Evolutionary conservation across 2,888 invertebrate species (phyloP).

Genomic region (Harpalus rufipes): DNA sequence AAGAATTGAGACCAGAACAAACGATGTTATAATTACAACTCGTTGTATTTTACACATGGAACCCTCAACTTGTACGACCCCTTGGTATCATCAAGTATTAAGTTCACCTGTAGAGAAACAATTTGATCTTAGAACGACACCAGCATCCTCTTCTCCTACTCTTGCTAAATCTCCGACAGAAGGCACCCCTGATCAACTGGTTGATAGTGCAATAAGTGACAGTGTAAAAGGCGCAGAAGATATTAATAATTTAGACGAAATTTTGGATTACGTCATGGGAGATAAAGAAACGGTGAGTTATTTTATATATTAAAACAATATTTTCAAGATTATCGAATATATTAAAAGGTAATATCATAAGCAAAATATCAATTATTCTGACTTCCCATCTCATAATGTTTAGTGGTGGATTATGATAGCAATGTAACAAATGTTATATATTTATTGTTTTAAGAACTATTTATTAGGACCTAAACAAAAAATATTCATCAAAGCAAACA

Average conservation of each 20-base stretch:
- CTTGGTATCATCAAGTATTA: constrained; percentile 11
- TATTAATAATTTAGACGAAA: constrained; percentile 20
- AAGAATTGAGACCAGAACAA: not conserved
- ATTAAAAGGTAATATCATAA: no score
- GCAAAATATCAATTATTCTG: no score
- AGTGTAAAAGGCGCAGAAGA: not conserved
- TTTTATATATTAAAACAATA: no score
- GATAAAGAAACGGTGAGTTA: constrained; percentile 6
- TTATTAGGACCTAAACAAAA: no score
- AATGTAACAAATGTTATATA: no score
- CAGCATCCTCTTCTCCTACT: no score
- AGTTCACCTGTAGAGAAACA: not conserved
- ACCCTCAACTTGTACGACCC: constrained; percentile 16
- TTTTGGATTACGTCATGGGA: constrained; percentile 48
- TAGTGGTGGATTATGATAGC: no score
- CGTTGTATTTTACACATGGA: constrained; percentile 11
- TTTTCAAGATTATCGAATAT: no score
- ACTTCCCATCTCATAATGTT: no score
- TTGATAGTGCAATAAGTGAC: not conserved
- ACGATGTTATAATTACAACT: not conserved
- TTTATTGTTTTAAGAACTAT: no score
- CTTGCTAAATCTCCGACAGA: no score
- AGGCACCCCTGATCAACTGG: not conserved
- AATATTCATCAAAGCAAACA: no score
- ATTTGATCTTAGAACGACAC: not conserved